Conservation (phyloP, 2,113 vertebrate species). For the Corynorhinus townsendii region DNA sequence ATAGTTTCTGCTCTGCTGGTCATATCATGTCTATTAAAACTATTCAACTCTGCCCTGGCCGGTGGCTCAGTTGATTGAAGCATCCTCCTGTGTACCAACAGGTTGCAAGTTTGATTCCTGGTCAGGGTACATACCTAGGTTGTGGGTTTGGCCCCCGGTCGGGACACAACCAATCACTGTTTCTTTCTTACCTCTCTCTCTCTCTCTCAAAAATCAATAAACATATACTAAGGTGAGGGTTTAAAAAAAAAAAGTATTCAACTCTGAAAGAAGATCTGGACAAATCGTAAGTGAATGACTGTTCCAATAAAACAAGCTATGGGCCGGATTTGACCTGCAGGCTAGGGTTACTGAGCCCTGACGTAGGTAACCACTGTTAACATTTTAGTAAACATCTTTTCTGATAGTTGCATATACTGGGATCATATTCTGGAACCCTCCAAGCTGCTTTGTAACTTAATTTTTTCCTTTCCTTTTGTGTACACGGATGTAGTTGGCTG, state of each 20-base stretch:
- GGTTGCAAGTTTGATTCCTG: neutral
- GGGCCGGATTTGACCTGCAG: neutral
- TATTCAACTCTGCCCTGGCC: neutral
- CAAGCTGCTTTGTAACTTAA: neutral
- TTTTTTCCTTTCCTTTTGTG: neutral
- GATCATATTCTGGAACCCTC: neutral
- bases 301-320: neutral
- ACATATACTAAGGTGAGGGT: neutral
- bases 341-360: neutral
- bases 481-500: neutral
- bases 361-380: neutral
- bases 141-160: too few relatives aligned
- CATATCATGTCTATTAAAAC: neutral
- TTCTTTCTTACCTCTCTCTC: neutral
- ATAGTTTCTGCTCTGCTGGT: neutral
- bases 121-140: too few relatives aligned
- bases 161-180: neutral
- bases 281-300: neutral
- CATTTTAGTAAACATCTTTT: neutral
- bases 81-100: neutral
- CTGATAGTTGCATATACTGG: neutral
- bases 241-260: neutral
- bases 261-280: neutral
- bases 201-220: neutral
- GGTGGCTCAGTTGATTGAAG: neutral